Base-by-base conservation (phyloP, 2,113 vertebrate genomes). In the Syngnathus floridae region DNA sequence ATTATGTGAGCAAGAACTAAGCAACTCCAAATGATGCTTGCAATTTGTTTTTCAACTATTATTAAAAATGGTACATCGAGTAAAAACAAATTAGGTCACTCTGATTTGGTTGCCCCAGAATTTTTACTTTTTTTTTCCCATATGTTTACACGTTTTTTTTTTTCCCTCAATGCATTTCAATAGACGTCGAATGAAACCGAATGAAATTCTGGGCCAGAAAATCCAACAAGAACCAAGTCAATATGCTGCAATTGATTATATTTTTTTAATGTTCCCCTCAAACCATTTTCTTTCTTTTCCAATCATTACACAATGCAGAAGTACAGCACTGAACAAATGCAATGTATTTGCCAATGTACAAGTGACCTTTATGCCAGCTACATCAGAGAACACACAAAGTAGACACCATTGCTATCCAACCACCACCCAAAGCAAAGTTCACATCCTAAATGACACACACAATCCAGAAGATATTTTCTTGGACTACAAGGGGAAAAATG, bases 381-480 rank as follows among this genome's bases (percentile, higher is more conserved):
- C 38, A 67, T 11, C 19, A 40, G 66, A 4, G 43, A 4, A 67
- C 12, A 71, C 63, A 71, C 51, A 61, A 7, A 62, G 48, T 57
- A 17, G 17, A 73, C 38, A 62, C 54, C 38, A 56, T 72, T 73
- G 77, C 72, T 56, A 67, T 37, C 41, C 40, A 10, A 65, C 55
- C 73, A 45, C 63, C 64, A 63, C 72, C 72, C 56, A 64, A 74
- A 70, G 65, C 80, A 85, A 88, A 84, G 80, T 83, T 82, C 79
- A 79, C 57, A 63, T 69, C 56, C 62, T 55, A 74, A 66, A 6
- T 41, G 26, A 72, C 45, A 12, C 56, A 45, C 21, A 79, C 67
- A 81, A 74, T 55, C 65, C 59, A 58, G 64, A 68, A 64, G 71
- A 62, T 77, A 69, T 67, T 71, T 70, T 67, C 43, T 14, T 14